Base-by-base conservation (phyloP, 1,140 invertebrate genomes). In the Branchinecta lindahli region DNA sequence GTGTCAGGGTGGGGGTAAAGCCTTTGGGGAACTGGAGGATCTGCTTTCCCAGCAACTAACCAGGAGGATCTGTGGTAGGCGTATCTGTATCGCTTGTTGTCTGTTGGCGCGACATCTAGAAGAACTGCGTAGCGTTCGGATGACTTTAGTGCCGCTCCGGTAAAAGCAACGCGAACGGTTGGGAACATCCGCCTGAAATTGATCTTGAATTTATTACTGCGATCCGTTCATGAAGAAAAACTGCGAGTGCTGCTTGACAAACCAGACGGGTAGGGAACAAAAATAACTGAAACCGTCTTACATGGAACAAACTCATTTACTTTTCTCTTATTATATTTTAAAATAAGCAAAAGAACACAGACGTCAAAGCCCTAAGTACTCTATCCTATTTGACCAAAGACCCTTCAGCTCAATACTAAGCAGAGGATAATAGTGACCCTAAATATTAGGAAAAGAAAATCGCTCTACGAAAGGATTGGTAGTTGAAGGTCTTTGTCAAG, bases 31-130 rank as follows among this genome's bases (percentile, higher is more conserved):
- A 85, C 82, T 8, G 82, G 83, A 44, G 85, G 84, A 76, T 87
- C 85, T 7, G 86, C 85, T 74, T 87, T 87, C n/a, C 85, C 85
- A 7, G 86, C 85, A 46, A 86, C 83, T 66, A 87, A 76, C 86
- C 86, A 87, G 5, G 83, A 82, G 5, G 85, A 86, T 70, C 85
- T 80, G 75, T 87, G 85, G 76, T 87, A 87, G 46, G 85, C 85
- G 78, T 87, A 87, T 44, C 86, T 80, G 75, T 88, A 88, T 8
- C 86, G 77, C 74, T 86, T 86, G 76, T 82, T 84, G 76, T 88
- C 86, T 9, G 85, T 83, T 45, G 75, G 85, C 15, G 86, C 83
- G 70, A 87, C 84, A 78, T 87, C 86, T 78, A 87, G 78, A 15
- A 85, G 77, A 0, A 88, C 85, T 21, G 79, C 78, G 75, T 86